A percentile compares a stretch with the other conserved stretches of the same genome.
Conservation (phyloP, 1,140 invertebrate species). For the Ericerus pela region DNA sequence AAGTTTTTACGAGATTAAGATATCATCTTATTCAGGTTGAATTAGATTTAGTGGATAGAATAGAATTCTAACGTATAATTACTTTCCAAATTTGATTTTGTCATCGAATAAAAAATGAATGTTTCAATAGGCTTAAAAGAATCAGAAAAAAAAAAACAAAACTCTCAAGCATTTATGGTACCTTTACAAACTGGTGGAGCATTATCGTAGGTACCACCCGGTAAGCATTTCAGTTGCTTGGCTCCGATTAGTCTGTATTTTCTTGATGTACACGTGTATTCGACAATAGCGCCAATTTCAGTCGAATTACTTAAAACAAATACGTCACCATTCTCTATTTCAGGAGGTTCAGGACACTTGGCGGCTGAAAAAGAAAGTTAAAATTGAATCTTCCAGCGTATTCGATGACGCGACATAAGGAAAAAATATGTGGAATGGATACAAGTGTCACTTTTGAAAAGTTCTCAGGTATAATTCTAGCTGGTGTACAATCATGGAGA, state of each 20-base stretch:
- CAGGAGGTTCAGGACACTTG: conserved; percentile 53
- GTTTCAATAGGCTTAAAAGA: too few species aligned
- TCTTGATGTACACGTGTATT: conserved; percentile 52
- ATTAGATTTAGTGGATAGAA: too few species aligned
- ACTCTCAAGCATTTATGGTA: conserved; percentile 29
- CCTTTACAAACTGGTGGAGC: conserved; percentile 53
- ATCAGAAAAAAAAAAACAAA: background rate
- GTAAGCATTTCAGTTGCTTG: conserved; percentile 49
- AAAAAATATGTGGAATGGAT: too few species aligned
- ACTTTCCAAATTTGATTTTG: too few species aligned
- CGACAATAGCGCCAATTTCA: conserved; percentile 50
- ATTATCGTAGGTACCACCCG: conserved; percentile 63
- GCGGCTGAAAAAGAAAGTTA: conserved; percentile 40
- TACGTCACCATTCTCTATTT: conserved; percentile 54
- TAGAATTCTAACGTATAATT: too few species aligned
- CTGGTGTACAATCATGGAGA: too few species aligned
- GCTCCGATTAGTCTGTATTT: conserved; percentile 55
- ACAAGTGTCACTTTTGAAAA: too few species aligned
- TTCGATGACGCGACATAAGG: too few species aligned
- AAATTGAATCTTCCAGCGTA: too few species aligned
- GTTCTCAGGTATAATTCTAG: too few species aligned
- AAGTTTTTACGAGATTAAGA: background rate
- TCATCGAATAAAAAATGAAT: too few species aligned
- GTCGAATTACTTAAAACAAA: conserved; percentile 45
- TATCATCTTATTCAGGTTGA: background rate